These are phyloP conservation scores for Cardinalis cardinalis DNA, from an alignment of 2,113 vertebrate species.

Conservation along the genomic window DNA sequence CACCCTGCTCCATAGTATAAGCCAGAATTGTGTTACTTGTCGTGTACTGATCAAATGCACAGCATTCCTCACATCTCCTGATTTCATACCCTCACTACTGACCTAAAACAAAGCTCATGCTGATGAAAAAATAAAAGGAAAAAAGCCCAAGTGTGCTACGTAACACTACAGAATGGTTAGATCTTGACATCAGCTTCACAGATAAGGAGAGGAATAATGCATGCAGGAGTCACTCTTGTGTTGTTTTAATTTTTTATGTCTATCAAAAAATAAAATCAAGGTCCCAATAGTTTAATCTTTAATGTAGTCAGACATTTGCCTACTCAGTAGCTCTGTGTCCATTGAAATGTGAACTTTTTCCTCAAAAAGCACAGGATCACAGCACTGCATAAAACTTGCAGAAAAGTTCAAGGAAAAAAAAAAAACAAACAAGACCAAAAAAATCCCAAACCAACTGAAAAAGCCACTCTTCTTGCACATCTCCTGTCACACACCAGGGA, in stretches of 20 bases:
- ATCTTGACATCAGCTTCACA: background rate
- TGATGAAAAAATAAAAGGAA: background rate
- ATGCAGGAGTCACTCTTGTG: background rate
- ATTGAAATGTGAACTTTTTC: background rate
- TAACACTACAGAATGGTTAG: background rate
- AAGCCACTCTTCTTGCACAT: background rate
- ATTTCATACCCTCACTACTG: background rate
- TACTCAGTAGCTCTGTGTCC: background rate
- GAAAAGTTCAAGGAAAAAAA: background rate
- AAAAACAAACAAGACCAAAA: background rate
- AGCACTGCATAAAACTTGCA: background rate
- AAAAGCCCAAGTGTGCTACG: accelerated
- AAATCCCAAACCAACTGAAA: background rate
- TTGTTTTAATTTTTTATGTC: background rate
- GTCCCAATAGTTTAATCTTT: background rate
- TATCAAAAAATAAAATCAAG: background rate
- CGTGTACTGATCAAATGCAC: accelerated
- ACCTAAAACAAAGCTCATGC: background rate
- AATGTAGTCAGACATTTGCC: background rate
- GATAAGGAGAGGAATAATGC: background rate
- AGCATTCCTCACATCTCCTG: background rate
- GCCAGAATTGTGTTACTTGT: background rate
- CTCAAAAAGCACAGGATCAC: background rate
- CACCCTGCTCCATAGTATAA: background rate
- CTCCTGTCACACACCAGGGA: background rate